phyloP scores from a whole-genome alignment of 2,888 invertebrate genomes.

The Coremacera marginata region DNA sequence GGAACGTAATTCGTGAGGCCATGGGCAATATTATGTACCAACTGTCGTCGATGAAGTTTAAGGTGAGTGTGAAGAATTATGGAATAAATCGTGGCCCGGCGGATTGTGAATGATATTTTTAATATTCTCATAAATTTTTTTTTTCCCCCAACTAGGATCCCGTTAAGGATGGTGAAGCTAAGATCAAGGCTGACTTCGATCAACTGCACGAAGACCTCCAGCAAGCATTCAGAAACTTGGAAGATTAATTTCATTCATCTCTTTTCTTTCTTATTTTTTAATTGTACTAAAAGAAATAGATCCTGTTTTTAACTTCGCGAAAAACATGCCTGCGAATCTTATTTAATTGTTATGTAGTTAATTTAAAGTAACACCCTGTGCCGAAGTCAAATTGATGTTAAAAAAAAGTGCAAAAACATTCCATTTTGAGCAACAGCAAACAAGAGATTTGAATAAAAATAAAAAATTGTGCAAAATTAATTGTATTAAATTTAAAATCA shows the following conservation, averaged over 20 bases:
- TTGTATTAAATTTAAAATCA: neutral
- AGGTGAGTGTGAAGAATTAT: constrained; percentile 72
- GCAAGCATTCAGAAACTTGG: constrained; percentile 97
- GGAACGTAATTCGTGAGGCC: constrained; percentile 96
- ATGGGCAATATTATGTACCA: constrained; percentile 97
- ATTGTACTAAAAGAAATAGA: constrained; percentile 32
- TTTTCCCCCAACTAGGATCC: constrained; percentile 79
- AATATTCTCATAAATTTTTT: neutral
- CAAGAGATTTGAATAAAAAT: constrained; percentile 12
- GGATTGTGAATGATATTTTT: neutral
- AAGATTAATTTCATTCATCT: constrained; percentile 79
- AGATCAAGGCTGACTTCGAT: constrained; percentile 97
- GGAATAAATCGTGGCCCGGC: neutral
- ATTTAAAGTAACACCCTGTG: constrained; percentile 37
- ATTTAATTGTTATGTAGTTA: constrained; percentile 43
- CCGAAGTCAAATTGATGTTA: constrained; percentile 37
- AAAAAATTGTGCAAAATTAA: constrained; percentile 15
- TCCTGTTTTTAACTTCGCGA: neutral
- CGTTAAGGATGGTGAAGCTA: constrained; percentile 96
- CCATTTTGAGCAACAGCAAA: constrained; percentile 35
- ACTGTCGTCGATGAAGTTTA: constrained; percentile 99
- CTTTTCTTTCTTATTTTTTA: constrained; percentile 39
- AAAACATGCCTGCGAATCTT: constrained; percentile 7
- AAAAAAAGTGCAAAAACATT: constrained; percentile 36
- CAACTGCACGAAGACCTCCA: constrained; percentile 97